Evolutionary conservation across 2,797 vertebrate genomes (phyloP), one percentile per base, ranked within the genome.

Genomic region (Platyrinchus mystaceus): DNA sequence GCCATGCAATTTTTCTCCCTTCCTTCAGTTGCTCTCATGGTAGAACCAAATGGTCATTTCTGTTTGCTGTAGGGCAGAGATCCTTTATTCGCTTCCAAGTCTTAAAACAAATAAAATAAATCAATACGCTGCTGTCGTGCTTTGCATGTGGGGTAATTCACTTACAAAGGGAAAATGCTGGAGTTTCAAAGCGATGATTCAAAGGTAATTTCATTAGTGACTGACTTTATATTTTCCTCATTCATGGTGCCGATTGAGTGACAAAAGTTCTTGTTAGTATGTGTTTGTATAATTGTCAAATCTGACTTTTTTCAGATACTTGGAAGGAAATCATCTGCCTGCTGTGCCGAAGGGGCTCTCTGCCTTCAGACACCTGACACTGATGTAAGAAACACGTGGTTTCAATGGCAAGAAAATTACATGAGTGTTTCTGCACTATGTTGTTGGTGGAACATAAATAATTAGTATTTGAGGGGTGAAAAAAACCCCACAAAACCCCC

Each of bases 241-340:
- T 70, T 94, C 37, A 4, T 9, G 55, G 28, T 53, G 27, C 60
- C 84, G 86, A 36, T 14, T 76, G 64, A 86, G 67, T 89, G 91
- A 47, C n/a, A 26, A 23, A 28, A 86, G 46, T 56, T 84, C 76
- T 56, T 62, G 62, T 81, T 95, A 94, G 78, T 26, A 46, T 39
- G 6, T 77, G 50, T 89, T 84, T 93, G 77, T 88, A 26, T 91
- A 79, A 93, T 89, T 87, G 50, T 89, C 73, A 80, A 60, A 90
- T 32, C 23, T 95, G 94, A 18, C 58, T 87, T 80, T 87, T 98
- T 98, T 95, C 98, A 99, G 99, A 30, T 99, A 99, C 97, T 98
- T 99, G 97, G 99, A 99, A 98, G 99, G 99, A 92, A 99, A 99
- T 97, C 98, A 98, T 85, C 97, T 99, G 96, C 98, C 98, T 64